phyloP scores from a whole-genome alignment of 2,113 vertebrate species.

The Anoplopoma fimbria region DNA sequence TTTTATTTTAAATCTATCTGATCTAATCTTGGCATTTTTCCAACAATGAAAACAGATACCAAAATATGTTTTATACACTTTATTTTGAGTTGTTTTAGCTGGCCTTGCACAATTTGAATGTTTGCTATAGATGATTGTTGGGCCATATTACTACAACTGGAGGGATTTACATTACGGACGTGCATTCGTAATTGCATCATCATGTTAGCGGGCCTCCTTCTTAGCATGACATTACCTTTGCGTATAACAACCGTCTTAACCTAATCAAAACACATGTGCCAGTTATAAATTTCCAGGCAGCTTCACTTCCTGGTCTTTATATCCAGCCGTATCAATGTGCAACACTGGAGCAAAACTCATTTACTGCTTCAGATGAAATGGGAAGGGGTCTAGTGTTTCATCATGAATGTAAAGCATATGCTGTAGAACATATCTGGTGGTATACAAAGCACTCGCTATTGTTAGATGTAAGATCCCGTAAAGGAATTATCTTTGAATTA shows the following conservation, averaged over 20 bases:
- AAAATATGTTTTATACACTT: neutral
- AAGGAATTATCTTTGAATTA: slow-evolving; percentile 20
- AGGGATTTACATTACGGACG: neutral
- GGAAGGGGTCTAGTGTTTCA: neutral
- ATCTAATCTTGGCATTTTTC: neutral
- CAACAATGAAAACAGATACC: neutral
- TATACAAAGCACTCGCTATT: neutral
- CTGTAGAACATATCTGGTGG: neutral
- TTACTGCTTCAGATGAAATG: slow-evolving; percentile 4
- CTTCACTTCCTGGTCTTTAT: neutral
- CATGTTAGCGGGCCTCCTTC: neutral
- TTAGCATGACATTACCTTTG: neutral
- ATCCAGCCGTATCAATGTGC: neutral
- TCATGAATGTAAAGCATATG: slow-evolving; percentile 2
- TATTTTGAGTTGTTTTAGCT: neutral
- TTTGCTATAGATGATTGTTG: neutral
- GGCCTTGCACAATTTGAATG: neutral
- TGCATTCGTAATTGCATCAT: neutral
- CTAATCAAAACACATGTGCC: neutral
- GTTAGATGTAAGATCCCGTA: neutral
- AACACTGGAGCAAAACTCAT: neutral
- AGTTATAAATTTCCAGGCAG: neutral
- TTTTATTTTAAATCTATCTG: neutral
- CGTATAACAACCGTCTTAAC: neutral
- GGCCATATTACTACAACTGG: neutral